Base-by-base conservation (phyloP, 2,113 vertebrate genomes). In the Sakesphorus luctuosus region DNA sequence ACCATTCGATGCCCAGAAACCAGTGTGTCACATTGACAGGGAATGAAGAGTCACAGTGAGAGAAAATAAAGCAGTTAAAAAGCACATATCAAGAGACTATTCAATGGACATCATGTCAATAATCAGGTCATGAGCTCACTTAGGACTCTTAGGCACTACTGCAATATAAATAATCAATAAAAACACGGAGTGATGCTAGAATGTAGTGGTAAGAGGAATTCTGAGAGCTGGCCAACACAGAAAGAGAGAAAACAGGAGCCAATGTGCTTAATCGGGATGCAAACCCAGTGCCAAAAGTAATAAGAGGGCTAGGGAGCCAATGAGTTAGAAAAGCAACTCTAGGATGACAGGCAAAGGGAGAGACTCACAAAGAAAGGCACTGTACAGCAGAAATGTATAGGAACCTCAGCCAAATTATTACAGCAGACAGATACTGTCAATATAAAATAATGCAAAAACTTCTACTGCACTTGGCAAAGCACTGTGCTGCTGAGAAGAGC, bases 211-310 rank as follows among this genome's bases (percentile, higher is more conserved):
- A 62, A 90, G 75, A 89, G 84, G 88, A 94, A 95, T 92, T 78
- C 93, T 85, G 94, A 94, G 78, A 93, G 69, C 29, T 36, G 72
- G 90, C 96, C 95, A 94, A 13, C 2, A 8, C 11, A 86, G 93
- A 96, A 92, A 96, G 84, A 90, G 82, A 65, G 93, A 93, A 95
- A 95, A 90, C 73, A 89, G 88, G 92, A 96, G 97, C 96, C 95
- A 95, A 79, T 71, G 58, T 55, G 76, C 95, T 96, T 97, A 91
- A 95, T 97, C 84, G 33, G 96, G 97, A 97, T 96, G 93, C 93
- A 87, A 84, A 93, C 13, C 2, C 9, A 61, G 88, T 95, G 95
- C 96, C 97, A 97, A 97, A 94, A 84, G 84, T 94, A 96, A 96
- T 93, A 94, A 95, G 74, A 29, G 91, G 71, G 71, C 86, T 92